Conservation (phyloP, 2,113 vertebrate genomes). For the Psammodynastes pulverulentus region DNA sequence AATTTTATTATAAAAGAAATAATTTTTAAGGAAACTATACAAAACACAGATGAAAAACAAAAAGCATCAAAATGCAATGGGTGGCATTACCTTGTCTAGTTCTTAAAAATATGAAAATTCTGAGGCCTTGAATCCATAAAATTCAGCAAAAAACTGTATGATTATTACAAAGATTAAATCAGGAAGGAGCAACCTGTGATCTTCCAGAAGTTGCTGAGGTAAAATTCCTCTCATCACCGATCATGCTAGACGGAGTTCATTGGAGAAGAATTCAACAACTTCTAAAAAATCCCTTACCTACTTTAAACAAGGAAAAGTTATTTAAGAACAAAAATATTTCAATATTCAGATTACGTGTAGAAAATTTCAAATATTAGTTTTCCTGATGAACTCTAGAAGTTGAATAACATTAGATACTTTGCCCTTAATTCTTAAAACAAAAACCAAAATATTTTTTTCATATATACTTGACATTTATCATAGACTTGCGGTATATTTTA, state of each 20-base stretch:
- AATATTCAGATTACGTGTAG: background rate
- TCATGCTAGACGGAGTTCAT: background rate
- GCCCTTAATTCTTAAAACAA: background rate
- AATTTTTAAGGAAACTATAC: background rate
- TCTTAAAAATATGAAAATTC: background rate
- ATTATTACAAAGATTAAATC: background rate
- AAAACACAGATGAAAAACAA: background rate
- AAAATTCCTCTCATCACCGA: background rate
- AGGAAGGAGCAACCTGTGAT: background rate
- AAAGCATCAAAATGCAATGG: background rate
- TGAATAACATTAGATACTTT: background rate
- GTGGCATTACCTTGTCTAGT: background rate
- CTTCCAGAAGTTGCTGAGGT: background rate
- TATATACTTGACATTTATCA: background rate
- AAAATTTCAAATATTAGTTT: background rate
- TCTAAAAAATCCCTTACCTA: background rate
- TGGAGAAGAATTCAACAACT: background rate
- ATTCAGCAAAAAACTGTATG: background rate
- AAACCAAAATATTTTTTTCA: background rate
- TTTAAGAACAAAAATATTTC: background rate
- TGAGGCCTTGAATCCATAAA: background rate
- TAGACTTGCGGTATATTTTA: background rate
- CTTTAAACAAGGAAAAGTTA: background rate
- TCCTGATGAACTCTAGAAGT: background rate
- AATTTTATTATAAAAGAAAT: background rate